Conservation (phyloP, 1,140 invertebrate genomes). For the Panagrolaimus sp. region DNA sequence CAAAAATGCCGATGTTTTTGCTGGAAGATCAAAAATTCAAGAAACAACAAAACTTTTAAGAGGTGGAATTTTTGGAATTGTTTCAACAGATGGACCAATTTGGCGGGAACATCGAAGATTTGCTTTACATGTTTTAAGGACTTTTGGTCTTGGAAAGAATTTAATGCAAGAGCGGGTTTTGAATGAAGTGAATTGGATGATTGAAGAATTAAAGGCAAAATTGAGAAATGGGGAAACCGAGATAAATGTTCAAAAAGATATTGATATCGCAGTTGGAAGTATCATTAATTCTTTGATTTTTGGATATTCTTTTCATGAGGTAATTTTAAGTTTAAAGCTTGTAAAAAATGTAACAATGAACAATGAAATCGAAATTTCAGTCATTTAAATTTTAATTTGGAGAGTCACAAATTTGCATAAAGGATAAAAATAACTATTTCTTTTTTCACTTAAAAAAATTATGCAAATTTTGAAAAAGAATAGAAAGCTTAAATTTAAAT, state of each 20-base stretch:
- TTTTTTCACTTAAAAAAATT: no score
- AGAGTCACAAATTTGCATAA: no score
- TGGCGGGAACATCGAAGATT: slow-evolving; percentile 48
- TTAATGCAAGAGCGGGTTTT: slow-evolving; percentile 36
- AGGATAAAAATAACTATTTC: no score
- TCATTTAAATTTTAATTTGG: no score
- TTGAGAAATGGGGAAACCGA: not conserved
- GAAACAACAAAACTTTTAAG: not conserved
- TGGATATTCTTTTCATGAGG: slow-evolving; percentile 8
- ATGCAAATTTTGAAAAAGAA: no score
- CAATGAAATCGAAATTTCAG: no score
- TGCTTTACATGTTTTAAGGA: slow-evolving; percentile 36
- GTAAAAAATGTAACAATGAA: no score
- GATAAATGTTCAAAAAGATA: not conserved
- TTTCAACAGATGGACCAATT: slow-evolving; percentile 40
- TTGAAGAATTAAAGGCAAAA: not conserved
- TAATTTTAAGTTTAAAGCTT: no score
- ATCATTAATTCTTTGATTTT: slow-evolving; percentile 31
- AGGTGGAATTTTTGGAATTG: slow-evolving; percentile 24
- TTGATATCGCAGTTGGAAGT: slow-evolving; percentile 29
- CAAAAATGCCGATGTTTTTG: not conserved
- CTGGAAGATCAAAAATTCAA: not conserved
- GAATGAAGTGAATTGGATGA: not conserved
- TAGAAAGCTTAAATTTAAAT: no score
- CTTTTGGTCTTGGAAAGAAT: slow-evolving; percentile 46